Conservation (phyloP, 30 jellyfish, hydroid and myxozoan genomes). For the Cassiopea andromeda region DNA sequence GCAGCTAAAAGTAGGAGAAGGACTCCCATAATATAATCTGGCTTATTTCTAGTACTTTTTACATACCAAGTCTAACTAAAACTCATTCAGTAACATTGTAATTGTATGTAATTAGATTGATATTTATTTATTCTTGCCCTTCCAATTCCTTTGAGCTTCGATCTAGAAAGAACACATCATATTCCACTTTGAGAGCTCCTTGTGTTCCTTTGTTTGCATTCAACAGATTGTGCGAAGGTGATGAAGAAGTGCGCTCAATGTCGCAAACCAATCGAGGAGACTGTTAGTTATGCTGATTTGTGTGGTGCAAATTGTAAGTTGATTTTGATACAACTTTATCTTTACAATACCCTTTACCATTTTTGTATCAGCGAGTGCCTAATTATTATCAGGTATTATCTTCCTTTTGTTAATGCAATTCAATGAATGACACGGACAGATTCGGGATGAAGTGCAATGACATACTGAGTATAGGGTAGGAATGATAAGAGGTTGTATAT, state of each 20-base stretch:
- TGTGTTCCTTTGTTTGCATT: background rate
- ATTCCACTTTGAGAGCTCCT: background rate
- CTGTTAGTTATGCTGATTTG: conserved; percentile 43
- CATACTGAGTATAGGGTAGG: too few species aligned
- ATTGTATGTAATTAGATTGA: too few species aligned
- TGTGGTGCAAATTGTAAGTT: conserved; percentile 57
- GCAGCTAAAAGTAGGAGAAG: background rate
- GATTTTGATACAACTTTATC: background rate
- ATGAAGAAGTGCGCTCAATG: conserved; percentile 91
- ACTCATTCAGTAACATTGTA: too few species aligned
- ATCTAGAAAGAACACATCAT: background rate
- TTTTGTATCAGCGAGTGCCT: background rate
- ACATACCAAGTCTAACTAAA: too few species aligned
- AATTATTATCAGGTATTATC: too few species aligned
- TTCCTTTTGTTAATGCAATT: too few species aligned
- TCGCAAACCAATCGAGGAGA: conserved; percentile 71
- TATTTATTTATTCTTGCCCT: background rate
- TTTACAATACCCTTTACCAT: background rate
- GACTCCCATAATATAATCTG: too few species aligned
- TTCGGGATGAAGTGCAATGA: too few species aligned
- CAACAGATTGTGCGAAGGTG: conserved; percentile 76
- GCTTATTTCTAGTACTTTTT: too few species aligned
- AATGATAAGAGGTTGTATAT: too few species aligned
- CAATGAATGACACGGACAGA: too few species aligned
- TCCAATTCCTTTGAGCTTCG: background rate